A percentile compares a stretch with the other conserved stretches of the same genome.
Conservation (phyloP, 2,113 vertebrate genomes). For the Ageneiosus marmoratus region DNA sequence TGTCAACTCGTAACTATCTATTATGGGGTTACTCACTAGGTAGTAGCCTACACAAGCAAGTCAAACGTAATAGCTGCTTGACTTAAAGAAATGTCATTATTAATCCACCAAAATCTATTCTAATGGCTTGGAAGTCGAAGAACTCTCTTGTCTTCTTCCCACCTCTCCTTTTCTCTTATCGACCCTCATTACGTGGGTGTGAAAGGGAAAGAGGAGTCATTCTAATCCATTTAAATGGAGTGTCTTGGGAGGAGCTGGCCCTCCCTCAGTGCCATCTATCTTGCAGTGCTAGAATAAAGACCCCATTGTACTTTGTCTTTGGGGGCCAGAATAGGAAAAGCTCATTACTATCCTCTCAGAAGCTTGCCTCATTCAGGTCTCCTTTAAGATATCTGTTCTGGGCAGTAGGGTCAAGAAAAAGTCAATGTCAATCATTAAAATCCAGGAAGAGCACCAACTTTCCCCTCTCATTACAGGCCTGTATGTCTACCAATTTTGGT, state of each 20-base stretch:
- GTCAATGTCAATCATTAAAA: constrained; percentile 37
- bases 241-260: background rate
- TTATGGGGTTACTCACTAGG: background rate
- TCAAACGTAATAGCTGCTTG: background rate
- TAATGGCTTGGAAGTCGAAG: background rate
- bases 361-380: constrained; percentile 5
- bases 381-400: constrained; percentile 2
- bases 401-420: constrained; percentile 28
- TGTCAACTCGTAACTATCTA: background rate
- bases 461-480: background rate
- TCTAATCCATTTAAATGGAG: constrained; percentile 35
- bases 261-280: constrained; percentile 28
- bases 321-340: constrained; percentile 33
- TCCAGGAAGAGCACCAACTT: background rate
- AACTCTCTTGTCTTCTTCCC: background rate
- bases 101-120: background rate
- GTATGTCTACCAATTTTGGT: constrained; percentile 11
- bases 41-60: background rate
- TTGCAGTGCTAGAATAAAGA: constrained; percentile 30
- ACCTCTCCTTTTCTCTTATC: background rate
- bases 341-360: constrained; percentile 32
- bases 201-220: constrained; percentile 13
- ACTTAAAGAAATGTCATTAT: background rate
- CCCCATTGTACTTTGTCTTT: constrained; percentile 29
- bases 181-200: constrained; percentile 21